phyloP scores from a whole-genome alignment of 37 sponge, comb jelly and placozoan species.

The Tethya wilhelma region DNA sequence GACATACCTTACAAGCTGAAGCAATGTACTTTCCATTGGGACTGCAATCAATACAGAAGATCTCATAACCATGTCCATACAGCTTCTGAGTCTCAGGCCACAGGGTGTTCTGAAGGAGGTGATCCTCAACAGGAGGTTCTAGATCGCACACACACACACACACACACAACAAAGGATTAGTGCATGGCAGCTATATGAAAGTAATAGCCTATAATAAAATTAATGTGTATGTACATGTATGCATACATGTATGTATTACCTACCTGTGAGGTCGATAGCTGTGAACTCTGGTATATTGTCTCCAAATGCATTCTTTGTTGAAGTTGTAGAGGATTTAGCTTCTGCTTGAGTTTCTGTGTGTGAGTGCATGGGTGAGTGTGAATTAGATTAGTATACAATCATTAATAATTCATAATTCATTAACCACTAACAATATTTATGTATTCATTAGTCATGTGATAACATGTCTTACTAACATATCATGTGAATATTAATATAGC shows the following conservation, averaged over 20 bases:
- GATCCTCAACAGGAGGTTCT: slow-evolving; percentile 84
- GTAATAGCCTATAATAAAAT: neutral
- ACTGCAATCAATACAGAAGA: slow-evolving; percentile 69
- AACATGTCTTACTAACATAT: too few relatives aligned
- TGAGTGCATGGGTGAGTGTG: too few relatives aligned
- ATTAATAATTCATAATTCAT: too few relatives aligned
- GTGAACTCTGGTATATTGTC: slow-evolving; percentile 41
- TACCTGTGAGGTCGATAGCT: slow-evolving; percentile 31
- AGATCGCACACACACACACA: neutral
- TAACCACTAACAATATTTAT: too few relatives aligned
- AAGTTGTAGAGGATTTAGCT: neutral
- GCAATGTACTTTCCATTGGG: slow-evolving; percentile 74
- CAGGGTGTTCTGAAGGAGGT: slow-evolving; percentile 86
- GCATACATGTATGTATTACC: neutral
- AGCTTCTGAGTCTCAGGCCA: slow-evolving; percentile 97
- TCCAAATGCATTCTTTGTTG: slow-evolving; percentile 20
- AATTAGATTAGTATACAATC: too few relatives aligned
- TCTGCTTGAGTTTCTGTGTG: neutral
- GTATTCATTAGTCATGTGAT: too few relatives aligned
- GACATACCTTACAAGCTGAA: slow-evolving; percentile 82
- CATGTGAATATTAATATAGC: too few relatives aligned
- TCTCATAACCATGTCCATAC: slow-evolving; percentile 93
- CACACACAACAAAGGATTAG: neutral
- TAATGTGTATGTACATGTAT: too few relatives aligned
- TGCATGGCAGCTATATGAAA: neutral